Evolutionary conservation across 2,113 vertebrate genomes (phyloP), one percentile per base, ranked within the genome.

Genomic region (Dipodomys stephensi): DNA sequence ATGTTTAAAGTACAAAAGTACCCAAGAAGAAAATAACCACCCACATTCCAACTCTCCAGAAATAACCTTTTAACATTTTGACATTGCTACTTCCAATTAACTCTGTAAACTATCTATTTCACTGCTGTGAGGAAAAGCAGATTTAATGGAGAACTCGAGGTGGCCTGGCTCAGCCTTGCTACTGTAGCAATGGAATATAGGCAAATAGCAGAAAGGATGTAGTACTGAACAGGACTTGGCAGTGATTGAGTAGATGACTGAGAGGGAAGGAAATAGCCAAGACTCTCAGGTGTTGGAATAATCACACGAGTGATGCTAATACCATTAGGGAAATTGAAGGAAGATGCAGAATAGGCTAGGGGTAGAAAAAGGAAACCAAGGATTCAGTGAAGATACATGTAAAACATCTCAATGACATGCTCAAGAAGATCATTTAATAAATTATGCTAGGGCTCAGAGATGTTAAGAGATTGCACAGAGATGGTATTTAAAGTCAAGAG

Each of bases 11-110:
- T 83, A 57, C 69, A 78, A 90, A 77, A 96, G 74, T 79, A 89
- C 79, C 65, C 49, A 85, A 80, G n/a, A 97, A 95, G 62, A 95
- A 95, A 96, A 96, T 92, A 95, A 79, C 89, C 88, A 20, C 90
- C 78, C 65, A 92, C 71, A 76, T 72, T 94, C 76, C 80, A 22
- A 92, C 81, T 88, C 85, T 85, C 88, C 71, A 90, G 82, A 92
- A 96, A 88, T 93, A 94, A 88, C 64, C 69, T 92, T 22, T 76
- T 87, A 84, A 64, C 67, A 65, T 62, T 81, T 73, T 80, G 32
- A 32, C 82, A n/a, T 92, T 92, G 82, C 82, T 82, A 39, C 79
- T 87, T 91, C 46, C 32, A 44, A 82, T 78, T 90, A 88, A 82
- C 39, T 73, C 64, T 90, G 32, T 82, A 87, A 93, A 89, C 57